These are phyloP conservation scores for Podargus strigoides DNA, from an alignment of 2,797 vertebrate genomes.

Conservation along the genomic window DNA sequence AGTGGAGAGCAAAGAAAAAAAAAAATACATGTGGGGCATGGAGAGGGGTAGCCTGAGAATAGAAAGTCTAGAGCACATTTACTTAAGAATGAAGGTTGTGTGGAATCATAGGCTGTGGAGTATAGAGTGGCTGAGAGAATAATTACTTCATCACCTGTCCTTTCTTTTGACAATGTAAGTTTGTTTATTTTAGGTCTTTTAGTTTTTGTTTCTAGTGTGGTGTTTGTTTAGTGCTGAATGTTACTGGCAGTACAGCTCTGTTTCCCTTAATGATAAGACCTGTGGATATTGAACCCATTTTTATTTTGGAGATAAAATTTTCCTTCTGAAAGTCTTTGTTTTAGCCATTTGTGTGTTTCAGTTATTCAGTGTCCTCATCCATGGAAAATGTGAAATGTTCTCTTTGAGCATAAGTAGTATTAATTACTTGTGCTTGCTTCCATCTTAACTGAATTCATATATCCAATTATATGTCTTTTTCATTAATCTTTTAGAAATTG, in stretches of 20 bases:
- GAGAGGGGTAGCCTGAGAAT: not conserved
- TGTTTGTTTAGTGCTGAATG: not conserved
- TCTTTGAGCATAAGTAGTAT: not conserved
- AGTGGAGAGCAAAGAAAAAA: not conserved
- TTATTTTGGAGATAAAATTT: not conserved
- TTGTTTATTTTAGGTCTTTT: not conserved
- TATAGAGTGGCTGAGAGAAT: not conserved
- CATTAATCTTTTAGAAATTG: not conserved
- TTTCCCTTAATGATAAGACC: not conserved
- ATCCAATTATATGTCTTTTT: not conserved
- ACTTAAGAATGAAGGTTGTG: not conserved
- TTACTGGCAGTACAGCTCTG: not conserved
- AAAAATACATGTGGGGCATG: rapidly evolving
- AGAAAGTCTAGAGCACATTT: not conserved
- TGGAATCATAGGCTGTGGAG: not conserved
- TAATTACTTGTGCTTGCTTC: not conserved
- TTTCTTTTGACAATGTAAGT: not conserved
- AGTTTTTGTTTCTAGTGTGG: not conserved
- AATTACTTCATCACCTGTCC: not conserved
- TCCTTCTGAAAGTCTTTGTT: not conserved
- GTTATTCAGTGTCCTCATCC: not conserved
- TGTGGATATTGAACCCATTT: not conserved
- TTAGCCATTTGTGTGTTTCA: not conserved
- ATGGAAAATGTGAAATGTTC: not conserved
- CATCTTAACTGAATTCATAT: not conserved